These are phyloP conservation scores for Solea solea DNA, from an alignment of 2,113 vertebrate genomes.

Conservation along the genomic window DNA sequence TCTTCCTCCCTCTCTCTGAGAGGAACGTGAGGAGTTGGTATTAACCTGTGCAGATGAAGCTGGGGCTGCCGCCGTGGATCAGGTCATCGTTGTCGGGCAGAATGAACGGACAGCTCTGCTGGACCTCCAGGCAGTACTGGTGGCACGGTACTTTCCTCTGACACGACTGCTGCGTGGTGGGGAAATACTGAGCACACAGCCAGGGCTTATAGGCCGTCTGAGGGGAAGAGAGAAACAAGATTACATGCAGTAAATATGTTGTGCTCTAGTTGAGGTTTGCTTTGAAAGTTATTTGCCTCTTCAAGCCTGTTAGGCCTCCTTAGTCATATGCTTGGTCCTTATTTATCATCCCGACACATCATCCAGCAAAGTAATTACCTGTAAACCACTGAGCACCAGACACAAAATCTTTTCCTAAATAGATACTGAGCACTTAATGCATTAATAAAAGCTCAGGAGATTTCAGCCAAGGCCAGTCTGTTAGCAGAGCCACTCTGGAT, in stretches of 20 bases:
- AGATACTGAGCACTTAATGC: constrained; percentile 12
- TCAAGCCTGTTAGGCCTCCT: constrained; percentile 17
- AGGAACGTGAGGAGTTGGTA: neutral
- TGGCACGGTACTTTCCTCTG: constrained; percentile 94
- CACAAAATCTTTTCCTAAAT: no score
- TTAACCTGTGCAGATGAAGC: constrained; percentile 98
- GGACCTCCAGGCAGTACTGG: constrained; percentile 98
- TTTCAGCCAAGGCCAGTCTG: constrained; percentile 1
- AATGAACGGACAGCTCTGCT: constrained; percentile 98
- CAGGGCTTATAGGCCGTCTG: constrained; percentile 99
- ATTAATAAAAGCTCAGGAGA: constrained; percentile 17
- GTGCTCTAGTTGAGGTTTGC: constrained; percentile 19
- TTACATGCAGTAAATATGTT: constrained; percentile 23
- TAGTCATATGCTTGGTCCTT: neutral
- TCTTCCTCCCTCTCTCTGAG: neutral
- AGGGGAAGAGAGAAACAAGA: constrained; percentile 42
- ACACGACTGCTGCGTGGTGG: constrained; percentile 94
- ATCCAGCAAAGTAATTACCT: constrained; percentile 1
- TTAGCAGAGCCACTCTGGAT: neutral
- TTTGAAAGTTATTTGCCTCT: constrained; percentile 23
- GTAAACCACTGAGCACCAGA: no score
- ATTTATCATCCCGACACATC: neutral
- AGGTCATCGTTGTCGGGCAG: constrained; percentile 98
- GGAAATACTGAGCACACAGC: constrained; percentile 99
- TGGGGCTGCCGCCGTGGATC: constrained; percentile 97